Evolutionary conservation across 2,888 invertebrate genomes (phyloP), one percentile per base, ranked within the genome.

Genomic region (Oscheius sp.): DNA sequence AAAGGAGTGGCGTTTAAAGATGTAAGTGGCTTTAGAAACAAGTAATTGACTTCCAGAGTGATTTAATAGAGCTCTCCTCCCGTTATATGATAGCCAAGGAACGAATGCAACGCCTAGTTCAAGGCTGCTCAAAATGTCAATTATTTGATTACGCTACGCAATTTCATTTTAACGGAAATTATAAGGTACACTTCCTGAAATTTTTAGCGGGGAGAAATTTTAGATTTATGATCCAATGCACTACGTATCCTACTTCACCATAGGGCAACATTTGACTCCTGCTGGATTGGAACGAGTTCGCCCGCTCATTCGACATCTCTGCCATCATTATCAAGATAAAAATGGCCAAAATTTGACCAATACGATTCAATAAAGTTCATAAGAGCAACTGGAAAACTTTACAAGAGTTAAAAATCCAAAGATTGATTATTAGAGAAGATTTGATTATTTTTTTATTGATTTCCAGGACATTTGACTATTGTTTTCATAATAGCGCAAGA

Each of bases 271-370:
- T 52, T n/a, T 66, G 46, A 49, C 66, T 12, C 66, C 66, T 12
- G 27, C 66, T 12, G 66, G 66, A 16, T 49, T 66, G 27, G 66
- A 66, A 52, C 66, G 66, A 21, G 35, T 66, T 16, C 49, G 66
- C 25, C 66, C 66, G 16, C 52, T 66, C 12, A 25, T 52, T 25
- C 18, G 66, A 16, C 29, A 66, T 66, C n/a, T 66, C n/a, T 66
- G 66, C 66, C 41, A 61, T 45, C 18, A 58, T 58, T 58, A 45
- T 45, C 9, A 45, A 45, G 9, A 12, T 9, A 9, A 12, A 45
- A 45, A 45, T 45, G 9, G 45, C 16, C 9, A 9, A 45, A 45
- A 12, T 45, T 16, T 45, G 9, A 45, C 16, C 16, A 45, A 45
- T 45, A 45, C 45, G 16, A 45, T 45, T 45, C n/a, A n/a, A n/a